Percentiles rank a stretch among this genome's conserved stretches.
Conservation (phyloP, 2,888 invertebrate genomes). For the Campopleginae sp. region DNA sequence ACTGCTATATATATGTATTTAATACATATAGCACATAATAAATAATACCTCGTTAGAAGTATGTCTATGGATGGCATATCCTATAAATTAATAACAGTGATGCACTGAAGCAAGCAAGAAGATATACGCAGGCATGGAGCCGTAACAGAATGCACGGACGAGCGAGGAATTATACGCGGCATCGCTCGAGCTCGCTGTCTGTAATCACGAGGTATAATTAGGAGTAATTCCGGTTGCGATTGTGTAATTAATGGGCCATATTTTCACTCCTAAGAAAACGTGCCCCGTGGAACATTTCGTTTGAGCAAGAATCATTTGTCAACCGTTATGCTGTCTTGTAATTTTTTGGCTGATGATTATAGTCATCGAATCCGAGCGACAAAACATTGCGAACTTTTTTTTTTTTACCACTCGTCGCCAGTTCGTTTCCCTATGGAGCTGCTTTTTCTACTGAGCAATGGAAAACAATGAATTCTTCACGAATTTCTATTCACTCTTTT, state of each 20-base stretch:
- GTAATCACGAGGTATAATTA: conserved; percentile 70
- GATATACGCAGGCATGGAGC: conserved; percentile 54
- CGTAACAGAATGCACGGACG: conserved; percentile 59
- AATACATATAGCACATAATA: conserved; percentile 13
- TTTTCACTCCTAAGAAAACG: conserved; percentile 55
- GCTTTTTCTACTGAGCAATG: neutral
- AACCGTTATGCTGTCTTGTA: conserved; percentile 45
- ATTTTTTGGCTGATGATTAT: conserved; percentile 41
- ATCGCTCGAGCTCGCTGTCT: conserved; percentile 44
- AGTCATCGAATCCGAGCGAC: conserved; percentile 46
- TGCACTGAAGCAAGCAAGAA: conserved; percentile 57
- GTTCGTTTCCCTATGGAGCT: neutral
- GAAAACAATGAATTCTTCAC: neutral
- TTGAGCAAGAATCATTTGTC: conserved; percentile 64
- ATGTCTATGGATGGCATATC: conserved; percentile 30
- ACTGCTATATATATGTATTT: neutral
- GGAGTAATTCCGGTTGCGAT: conserved; percentile 70
- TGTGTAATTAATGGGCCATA: conserved; percentile 69
- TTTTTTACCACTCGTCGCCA: neutral
- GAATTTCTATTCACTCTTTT: neutral
- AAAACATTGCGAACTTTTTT: neutral
- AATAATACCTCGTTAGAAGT: conserved; percentile 31
- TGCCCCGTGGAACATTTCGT: conserved; percentile 44
- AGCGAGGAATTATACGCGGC: conserved; percentile 51
- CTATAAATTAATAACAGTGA: conserved; percentile 55